Percentiles rank a stretch among this genome's conserved stretches.
These are phyloP conservation scores for Lamproptera curius DNA, from an alignment of 2,888 invertebrate species.

Conservation along the genomic window DNA sequence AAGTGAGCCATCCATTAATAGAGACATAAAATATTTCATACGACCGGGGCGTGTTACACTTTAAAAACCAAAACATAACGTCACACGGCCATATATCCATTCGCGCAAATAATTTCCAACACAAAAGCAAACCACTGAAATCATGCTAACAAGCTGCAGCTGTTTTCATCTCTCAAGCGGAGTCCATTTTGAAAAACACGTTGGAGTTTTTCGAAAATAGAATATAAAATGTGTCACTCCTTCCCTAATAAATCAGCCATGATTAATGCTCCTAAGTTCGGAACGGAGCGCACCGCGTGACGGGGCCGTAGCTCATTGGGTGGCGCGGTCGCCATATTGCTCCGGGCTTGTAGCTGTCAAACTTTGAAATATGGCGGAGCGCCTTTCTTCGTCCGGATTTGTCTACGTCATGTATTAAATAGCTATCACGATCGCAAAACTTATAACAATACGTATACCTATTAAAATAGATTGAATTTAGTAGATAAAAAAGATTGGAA, in stretches of 20 bases:
- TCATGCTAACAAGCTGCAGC: slow-evolving; percentile 74
- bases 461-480: slow-evolving; percentile 19
- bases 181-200: slow-evolving; percentile 72
- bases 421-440: slow-evolving; percentile 45
- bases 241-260: slow-evolving; percentile 72
- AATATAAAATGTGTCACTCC: slow-evolving; percentile 77
- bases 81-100: slow-evolving; percentile 47
- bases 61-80: slow-evolving; percentile 34
- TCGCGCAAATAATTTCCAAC: slow-evolving; percentile 69
- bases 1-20: slow-evolving; percentile 37
- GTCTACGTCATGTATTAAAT: slow-evolving; percentile 68
- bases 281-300: slow-evolving; percentile 65
- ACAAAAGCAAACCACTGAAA: slow-evolving; percentile 61
- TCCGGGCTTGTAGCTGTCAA: slow-evolving; percentile 75
- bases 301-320: slow-evolving; percentile 74
- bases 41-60: slow-evolving; percentile 38
- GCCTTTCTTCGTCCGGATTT: slow-evolving; percentile 58
- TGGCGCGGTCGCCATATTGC: slow-evolving; percentile 76
- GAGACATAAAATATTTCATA: slow-evolving; percentile 29
- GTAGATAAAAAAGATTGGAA: slow-evolving; percentile 28
- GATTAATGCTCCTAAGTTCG: slow-evolving; percentile 70
- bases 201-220: slow-evolving; percentile 73
- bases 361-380: slow-evolving; percentile 70
- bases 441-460: slow-evolving; percentile 26
- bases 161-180: slow-evolving; percentile 63